Evolutionary conservation across 2,113 vertebrate genomes (phyloP).

Genomic region (Chionis minor): DNA sequence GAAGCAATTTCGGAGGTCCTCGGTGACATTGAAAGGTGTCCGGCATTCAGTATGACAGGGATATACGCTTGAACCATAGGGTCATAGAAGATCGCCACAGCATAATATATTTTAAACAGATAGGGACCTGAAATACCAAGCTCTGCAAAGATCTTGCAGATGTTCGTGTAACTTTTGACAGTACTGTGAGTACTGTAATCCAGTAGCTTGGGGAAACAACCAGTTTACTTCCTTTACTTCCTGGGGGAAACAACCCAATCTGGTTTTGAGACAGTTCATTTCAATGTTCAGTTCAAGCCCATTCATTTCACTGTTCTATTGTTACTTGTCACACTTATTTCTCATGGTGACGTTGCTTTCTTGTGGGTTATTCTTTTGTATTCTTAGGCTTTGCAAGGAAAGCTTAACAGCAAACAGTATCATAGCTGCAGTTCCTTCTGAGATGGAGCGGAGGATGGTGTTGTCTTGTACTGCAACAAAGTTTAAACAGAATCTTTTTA

Average conservation of each 20-base stretch:
- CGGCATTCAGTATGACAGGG: background rate
- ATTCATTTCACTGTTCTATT: background rate
- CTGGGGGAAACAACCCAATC: too few relatives aligned
- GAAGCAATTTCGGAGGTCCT: background rate
- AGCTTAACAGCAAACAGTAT: background rate
- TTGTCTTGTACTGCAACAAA: background rate
- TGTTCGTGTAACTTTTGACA: background rate
- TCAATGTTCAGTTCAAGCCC: background rate
- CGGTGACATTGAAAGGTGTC: background rate
- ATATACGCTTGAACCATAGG: background rate
- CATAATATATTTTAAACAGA: background rate
- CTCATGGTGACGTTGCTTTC: background rate
- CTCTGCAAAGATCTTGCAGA: background rate
- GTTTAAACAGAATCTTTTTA: background rate
- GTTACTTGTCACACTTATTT: background rate
- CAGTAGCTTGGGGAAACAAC: background rate
- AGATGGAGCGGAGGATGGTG: background rate
- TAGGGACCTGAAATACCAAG: background rate
- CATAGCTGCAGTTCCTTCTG: background rate
- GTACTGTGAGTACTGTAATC: background rate
- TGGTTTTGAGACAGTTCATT: background rate
- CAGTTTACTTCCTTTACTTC: background rate
- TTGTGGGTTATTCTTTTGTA: background rate
- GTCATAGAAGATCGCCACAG: background rate
- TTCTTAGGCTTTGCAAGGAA: background rate